Base-by-base conservation (phyloP, 1,140 invertebrate species). In the Drosophila lini region DNA sequence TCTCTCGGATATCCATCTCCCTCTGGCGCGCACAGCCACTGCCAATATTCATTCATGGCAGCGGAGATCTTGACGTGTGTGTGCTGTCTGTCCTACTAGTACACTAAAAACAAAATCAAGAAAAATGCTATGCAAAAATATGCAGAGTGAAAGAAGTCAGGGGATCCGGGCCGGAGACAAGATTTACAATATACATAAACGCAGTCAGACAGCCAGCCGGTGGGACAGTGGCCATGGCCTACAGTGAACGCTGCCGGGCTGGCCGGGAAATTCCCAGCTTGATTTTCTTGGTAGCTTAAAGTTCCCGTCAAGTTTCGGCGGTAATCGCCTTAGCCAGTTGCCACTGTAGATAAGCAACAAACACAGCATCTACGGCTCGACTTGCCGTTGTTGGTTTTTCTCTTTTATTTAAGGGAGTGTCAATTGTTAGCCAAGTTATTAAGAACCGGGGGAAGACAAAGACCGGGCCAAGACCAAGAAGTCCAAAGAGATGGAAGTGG, bases 401-500 rank as follows among this genome's bases (percentile, higher is more conserved):
- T 42, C 45, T 74, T 63, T 76, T 53, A 55, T 86, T 86, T 80
- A 86, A 88, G 83, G 83, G 83, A 86, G 83, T 86, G 83, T 86
- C 83, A 86, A 86, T 86, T 86, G 83, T 86, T 86, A 82, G 83
- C 83, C 83, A 88, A 86, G 83, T 86, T 86, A 86, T 86, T 86
- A 86, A 88, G 83, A 68, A 64, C 80, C 80, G 62, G 78, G 59
- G 65, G 65, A 73, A 79, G 69, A 78, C 75, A 71, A 71, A 81
- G 42, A 50, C 63, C 58, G 74, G 69, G 65, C 75, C 64, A 64
- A 81, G 42, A 50, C 63, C 58, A 71, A 74, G 58, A 73, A 62
- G 50, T 42, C 65, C 65, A 80, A 74, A 62, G 57, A 50, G 42
- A 38, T 38, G 63, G 40, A 67, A 40, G 53, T 60, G 59, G 58